Percentiles rank a stretch among this genome's conserved stretches.
phyloP scores from a whole-genome alignment of 1,140 invertebrate genomes.

The Metopolophium dirhodum region DNA sequence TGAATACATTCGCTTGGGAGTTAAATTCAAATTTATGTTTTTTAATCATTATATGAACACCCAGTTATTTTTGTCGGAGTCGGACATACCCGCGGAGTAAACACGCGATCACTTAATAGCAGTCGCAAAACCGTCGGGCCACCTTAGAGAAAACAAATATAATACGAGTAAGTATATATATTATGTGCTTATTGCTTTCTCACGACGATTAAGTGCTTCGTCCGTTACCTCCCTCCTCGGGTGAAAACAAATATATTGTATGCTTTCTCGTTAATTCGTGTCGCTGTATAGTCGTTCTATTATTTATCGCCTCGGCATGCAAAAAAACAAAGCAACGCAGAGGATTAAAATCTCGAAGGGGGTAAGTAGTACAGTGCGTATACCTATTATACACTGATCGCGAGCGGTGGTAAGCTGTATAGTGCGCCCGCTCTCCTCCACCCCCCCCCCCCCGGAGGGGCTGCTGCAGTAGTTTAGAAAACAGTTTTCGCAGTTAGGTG shows the following conservation, averaged over 20 bases:
- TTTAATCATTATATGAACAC: conserved; percentile 17
- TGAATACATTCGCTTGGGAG: not conserved
- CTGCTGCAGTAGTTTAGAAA: conserved; percentile 2
- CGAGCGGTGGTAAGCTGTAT: not conserved
- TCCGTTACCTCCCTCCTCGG: not conserved
- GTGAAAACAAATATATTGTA: conserved; percentile 9
- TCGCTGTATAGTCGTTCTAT: not conserved
- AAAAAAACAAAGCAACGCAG: not conserved
- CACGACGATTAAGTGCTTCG: not conserved
- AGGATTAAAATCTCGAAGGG: conserved; percentile 24
- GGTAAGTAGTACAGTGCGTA: not conserved
- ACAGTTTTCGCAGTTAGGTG: conserved; percentile 29
- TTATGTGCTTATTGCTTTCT: not conserved
- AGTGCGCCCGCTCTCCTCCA: too few species aligned
- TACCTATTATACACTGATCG: not conserved
- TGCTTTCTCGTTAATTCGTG: not conserved
- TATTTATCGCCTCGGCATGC: not conserved
- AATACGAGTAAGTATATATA: conserved; percentile 10
- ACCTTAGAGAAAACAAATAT: not conserved
- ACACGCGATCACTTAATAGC: not conserved
- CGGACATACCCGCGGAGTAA: not conserved
- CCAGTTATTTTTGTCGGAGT: not conserved
- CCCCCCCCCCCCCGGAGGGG: too few species aligned
- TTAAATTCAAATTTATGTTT: conserved; percentile 10
- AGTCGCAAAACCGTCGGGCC: not conserved